A percentile compares a stretch with the other conserved stretches of the same genome.
These are phyloP conservation scores for Sitta carolinensis DNA, from an alignment of 2,797 vertebrate species.

Conservation along the genomic window DNA sequence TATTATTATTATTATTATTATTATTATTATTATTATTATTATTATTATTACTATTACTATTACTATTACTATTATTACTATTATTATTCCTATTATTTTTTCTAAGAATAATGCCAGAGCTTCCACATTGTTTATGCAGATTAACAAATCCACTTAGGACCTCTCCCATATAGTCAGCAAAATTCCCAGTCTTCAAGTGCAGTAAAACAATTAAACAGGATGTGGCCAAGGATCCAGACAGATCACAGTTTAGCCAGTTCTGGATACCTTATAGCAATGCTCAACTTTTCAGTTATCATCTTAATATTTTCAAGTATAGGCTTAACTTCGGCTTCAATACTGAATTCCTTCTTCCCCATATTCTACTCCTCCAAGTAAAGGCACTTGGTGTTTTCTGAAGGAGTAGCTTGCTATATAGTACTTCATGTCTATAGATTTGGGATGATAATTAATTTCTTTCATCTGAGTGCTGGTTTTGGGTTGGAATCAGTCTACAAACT, in stretches of 20 bases:
- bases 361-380: neutral
- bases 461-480: neutral
- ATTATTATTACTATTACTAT: neutral
- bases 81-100: neutral
- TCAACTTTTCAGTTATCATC: neutral
- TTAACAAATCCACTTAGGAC: neutral
- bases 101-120: neutral
- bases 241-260: neutral
- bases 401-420: neutral
- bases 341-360: neutral
- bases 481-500: neutral
- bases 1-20: too few species aligned
- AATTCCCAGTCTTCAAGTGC: neutral
- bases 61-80: neutral
- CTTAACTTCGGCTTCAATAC: neutral
- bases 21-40: neutral
- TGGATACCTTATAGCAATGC: neutral
- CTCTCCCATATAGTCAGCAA: neutral
- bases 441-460: neutral
- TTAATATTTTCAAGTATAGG: neutral
- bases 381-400: neutral
- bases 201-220: neutral
- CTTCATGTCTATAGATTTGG: neutral
- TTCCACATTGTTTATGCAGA: neutral
- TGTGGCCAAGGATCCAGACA: neutral